Evolutionary conservation across 2,888 invertebrate species (phyloP), one percentile per base, ranked within the genome.

Genomic region (Euplexia lucipara): DNA sequence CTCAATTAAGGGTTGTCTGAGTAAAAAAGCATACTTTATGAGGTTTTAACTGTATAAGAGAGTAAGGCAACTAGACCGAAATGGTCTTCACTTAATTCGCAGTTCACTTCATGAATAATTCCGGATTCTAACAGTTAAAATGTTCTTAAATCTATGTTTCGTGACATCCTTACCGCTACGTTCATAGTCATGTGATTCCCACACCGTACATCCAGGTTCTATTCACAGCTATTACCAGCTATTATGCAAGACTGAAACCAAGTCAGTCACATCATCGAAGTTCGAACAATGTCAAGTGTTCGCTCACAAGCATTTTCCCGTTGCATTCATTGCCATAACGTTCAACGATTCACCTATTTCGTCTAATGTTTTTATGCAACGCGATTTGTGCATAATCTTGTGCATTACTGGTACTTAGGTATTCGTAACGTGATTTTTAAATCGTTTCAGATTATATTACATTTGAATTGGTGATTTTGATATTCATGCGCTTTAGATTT

Each of bases 281-380:
- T 44, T 70, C 34, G 45, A 78, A 75, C 81, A 81, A 70, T 75
- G 75, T 81, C 75, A 81, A 73, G 78, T 70, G 61, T 75, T 57
- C 47, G 48, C 47, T 70, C 54, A 42, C 66, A 57, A 60, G 60
- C 32, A 47, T 62, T 67, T 69, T 75, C 69, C 67, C 71, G 68
- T 74, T 75, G 70, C 68, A 75, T 75, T 70, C 70, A 64, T 77
- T 71, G 73, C 68, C 68, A 66, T 73, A 75, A 68, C 57, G 72
- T 68, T 57, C 58, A 68, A 54, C 74, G 76, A 81, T 83, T 82
- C 81, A 81, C 81, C 80, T 82, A 80, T 81, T 83, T 84, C 62
- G 59, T 77, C 74, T 79, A 75, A 83, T 79, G 80, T 68, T 78
- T 82, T 79, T 81, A 81, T 78, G 77, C 74, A 75, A 59, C 63